A percentile compares a stretch with the other conserved stretches of the same genome.
These are phyloP conservation scores for Drosophila aff. DNA, from an alignment of 1,140 invertebrate genomes.

Conservation along the genomic window DNA sequence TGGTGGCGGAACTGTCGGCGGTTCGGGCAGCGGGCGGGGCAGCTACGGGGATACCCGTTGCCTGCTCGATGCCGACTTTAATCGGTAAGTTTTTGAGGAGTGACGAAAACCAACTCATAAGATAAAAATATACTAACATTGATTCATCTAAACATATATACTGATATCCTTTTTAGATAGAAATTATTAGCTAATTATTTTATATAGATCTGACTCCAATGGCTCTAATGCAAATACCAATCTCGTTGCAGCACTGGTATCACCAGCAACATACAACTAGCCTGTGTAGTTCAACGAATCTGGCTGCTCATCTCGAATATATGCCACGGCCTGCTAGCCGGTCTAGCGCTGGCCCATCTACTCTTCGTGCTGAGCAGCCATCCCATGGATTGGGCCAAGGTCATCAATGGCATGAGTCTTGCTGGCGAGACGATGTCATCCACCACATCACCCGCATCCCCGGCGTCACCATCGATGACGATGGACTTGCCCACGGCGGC, in stretches of 20 bases:
- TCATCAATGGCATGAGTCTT: slow-evolving; percentile 76
- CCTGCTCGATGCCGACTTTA: slow-evolving; percentile 74
- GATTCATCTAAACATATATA: no score
- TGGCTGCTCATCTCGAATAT: slow-evolving; percentile 84
- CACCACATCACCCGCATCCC: slow-evolving; percentile 17
- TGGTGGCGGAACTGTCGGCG: slow-evolving; percentile 26
- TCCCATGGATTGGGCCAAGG: slow-evolving; percentile 82
- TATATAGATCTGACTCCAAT: neutral
- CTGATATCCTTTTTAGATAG: no score
- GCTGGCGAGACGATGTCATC: slow-evolving; percentile 71
- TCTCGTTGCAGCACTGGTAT: slow-evolving; percentile 66
- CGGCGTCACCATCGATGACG: slow-evolving; percentile 12
- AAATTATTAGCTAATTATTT: no score
- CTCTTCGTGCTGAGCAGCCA: slow-evolving; percentile 81
- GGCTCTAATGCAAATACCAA: neutral
- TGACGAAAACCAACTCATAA: no score
- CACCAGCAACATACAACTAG: slow-evolving; percentile 75
- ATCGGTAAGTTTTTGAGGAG: slow-evolving; percentile 66
- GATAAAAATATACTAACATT: no score
- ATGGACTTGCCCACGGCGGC: slow-evolving; percentile 19
- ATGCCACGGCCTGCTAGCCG: slow-evolving; percentile 84
- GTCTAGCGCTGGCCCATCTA: slow-evolving; percentile 83
- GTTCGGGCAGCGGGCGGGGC: slow-evolving; percentile 55
- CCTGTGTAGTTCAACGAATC: slow-evolving; percentile 84
- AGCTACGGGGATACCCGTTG: slow-evolving; percentile 78